phyloP scores from a whole-genome alignment of 1,140 invertebrate genomes.

The Drosophila burlai region DNA sequence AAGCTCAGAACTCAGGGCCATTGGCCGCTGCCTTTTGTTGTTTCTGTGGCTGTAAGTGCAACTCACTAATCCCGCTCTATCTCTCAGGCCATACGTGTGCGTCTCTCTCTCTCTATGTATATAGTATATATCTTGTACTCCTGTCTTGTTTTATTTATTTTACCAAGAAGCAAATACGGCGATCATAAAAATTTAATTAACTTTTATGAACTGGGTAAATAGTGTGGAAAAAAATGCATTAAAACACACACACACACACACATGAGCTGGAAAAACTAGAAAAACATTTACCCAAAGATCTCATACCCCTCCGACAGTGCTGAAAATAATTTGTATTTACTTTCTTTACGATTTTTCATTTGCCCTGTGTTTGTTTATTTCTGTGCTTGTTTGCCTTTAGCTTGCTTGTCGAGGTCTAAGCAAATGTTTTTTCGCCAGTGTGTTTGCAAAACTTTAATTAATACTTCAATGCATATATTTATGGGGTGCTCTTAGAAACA shows the following conservation, averaged over 20 bases:
- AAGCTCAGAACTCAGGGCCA: conserved; percentile 37
- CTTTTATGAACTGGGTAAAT: conserved; percentile 80
- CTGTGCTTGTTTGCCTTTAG: conserved; percentile 40
- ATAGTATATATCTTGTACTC: conserved; percentile 39
- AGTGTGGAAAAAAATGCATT: conserved; percentile 59
- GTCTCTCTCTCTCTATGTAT: not conserved
- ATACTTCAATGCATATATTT: conserved; percentile 47
- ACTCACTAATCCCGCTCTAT: conserved; percentile 65
- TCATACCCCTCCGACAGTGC: not conserved
- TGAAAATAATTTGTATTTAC: conserved; percentile 39
- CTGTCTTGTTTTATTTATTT: conserved; percentile 65
- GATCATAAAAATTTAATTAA: conserved; percentile 83
- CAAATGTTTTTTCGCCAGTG: conserved; percentile 61
- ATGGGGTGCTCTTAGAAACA: not conserved
- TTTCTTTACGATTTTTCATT: conserved; percentile 61
- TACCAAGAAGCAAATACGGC: conserved; percentile 75
- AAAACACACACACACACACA: conserved; percentile 38
- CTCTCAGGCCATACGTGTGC: conserved; percentile 21
- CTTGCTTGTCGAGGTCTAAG: conserved; percentile 61
- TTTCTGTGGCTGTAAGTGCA: conserved; percentile 51
- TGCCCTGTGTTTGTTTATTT: conserved; percentile 48
- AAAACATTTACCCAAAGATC: conserved; percentile 42
- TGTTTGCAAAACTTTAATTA: conserved; percentile 70
- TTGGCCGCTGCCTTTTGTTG: conserved; percentile 21
- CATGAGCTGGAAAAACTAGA: conserved; percentile 28